phyloP scores from a whole-genome alignment of 2,888 invertebrate species.

The Drosophila putrida region DNA sequence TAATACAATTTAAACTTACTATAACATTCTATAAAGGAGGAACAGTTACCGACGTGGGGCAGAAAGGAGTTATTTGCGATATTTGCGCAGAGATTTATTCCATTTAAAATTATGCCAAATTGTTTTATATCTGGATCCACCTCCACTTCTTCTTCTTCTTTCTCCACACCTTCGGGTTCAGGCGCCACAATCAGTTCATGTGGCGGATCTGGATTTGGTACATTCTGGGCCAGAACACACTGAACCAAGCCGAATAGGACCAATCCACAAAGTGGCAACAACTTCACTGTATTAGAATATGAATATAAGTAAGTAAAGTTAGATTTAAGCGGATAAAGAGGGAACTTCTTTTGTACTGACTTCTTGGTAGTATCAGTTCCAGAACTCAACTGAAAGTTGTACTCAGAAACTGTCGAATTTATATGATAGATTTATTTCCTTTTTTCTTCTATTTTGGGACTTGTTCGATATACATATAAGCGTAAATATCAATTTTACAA shows the following conservation, averaged over 20 bases:
- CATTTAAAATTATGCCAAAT: conserved; percentile 18
- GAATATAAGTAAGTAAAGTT: not conserved
- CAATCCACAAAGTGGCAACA: conserved; percentile 32
- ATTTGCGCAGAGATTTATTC: conserved; percentile 57
- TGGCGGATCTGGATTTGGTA: not conserved
- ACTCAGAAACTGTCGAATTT: conserved; percentile 41
- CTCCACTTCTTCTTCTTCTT: not conserved
- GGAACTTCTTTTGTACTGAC: conserved; percentile 40
- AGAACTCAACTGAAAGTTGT: conserved; percentile 37
- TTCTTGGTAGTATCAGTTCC: conserved; percentile 40
- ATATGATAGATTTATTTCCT: conserved; percentile 44
- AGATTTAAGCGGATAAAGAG: not conserved
- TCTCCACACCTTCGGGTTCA: conserved; percentile 11
- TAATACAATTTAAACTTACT: conserved; percentile 20
- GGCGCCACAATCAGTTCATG: conserved; percentile 44
- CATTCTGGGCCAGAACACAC: not conserved
- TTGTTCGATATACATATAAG: conserved; percentile 17
- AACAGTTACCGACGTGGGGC: conserved; percentile 61
- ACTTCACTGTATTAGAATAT: conserved; percentile 34
- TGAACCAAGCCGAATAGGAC: conserved; percentile 29
- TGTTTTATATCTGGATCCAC: not conserved
- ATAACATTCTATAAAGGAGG: conserved; percentile 63
- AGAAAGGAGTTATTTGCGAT: conserved; percentile 53
- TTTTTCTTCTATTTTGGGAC: conserved; percentile 26
- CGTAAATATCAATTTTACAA: conserved; percentile 24